Percentiles rank a stretch among this genome's conserved stretches.
Conservation (phyloP, 1,140 invertebrate genomes). For the Philaenus spumarius region DNA sequence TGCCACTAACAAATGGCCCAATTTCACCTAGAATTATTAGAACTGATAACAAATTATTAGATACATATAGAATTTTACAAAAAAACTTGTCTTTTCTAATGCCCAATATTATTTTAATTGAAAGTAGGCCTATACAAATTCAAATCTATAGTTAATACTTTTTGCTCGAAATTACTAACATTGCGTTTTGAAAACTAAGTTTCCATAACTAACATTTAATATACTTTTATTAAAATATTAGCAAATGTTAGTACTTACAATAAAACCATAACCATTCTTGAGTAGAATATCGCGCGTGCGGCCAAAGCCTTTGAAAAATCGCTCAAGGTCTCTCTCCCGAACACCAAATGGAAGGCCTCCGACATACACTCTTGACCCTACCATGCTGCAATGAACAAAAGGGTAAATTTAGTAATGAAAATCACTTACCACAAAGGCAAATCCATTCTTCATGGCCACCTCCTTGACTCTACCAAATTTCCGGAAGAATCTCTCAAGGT, state of each 20-base stretch:
- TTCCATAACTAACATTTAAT: no score
- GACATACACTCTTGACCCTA: constrained; percentile 91
- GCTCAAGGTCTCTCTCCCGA: constrained; percentile 93
- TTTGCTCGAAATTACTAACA: no score
- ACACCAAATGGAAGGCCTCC: constrained; percentile 90
- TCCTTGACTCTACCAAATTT: constrained; percentile 72
- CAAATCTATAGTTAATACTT: no score
- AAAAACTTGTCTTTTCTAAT: no score
- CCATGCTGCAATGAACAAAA: constrained; percentile 56
- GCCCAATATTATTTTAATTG: no score
- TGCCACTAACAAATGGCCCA: no score
- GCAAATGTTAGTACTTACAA: constrained; percentile 60
- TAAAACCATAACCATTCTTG: constrained; percentile 99
- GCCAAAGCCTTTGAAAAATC: constrained; percentile 97
- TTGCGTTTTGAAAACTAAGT: no score
- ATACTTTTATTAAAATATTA: no score
- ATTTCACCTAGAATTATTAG: no score
- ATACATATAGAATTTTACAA: no score
- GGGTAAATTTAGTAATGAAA: constrained; percentile 9
- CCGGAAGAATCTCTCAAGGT: constrained; percentile 75
- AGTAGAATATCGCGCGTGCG: constrained; percentile 93
- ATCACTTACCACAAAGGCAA: constrained; percentile 74
- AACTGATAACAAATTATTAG: no score
- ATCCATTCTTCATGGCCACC: constrained; percentile 75
- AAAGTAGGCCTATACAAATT: no score